Evolutionary conservation across 2,797 vertebrate genomes (phyloP), one percentile per base, ranked within the genome.

Genomic region (Holocentrus rufus): DNA sequence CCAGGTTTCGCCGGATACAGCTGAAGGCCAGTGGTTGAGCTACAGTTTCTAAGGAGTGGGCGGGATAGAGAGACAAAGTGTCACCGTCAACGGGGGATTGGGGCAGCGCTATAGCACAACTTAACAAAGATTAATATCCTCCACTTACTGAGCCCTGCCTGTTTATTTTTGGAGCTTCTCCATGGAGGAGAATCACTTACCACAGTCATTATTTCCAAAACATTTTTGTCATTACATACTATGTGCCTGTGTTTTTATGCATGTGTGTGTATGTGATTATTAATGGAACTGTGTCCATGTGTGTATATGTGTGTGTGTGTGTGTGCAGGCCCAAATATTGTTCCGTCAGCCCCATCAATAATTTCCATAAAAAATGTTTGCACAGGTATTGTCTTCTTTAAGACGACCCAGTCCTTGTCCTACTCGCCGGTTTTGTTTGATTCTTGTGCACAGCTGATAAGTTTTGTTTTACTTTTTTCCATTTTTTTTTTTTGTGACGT

Each of bases 71-170:
- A 72, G 55, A 66, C 65, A 60, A 18, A 23, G 66, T 72, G 56
- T 80, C 63, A 62, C 72, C 31, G 47, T 61, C 69, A 34, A 36
- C 46, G 54, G 72, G 72, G 73, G 53, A 71, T 23, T 36, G 64
- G 72, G 47, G 44, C 50, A 55, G 47, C 20, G 25, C 68, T 62
- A 68, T 36, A 56, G 65, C 68, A 69, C 55, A 74, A 30, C 31
- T 79, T 82, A 82, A 85, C 84, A 70, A 80, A 89, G 85, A 88
- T 87, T 75, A 86, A 90, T 89, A 70, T 84, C 76, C 17, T 77
- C 61, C 81, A 68, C 72, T 85, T 76, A 75, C 70, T 52, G 25
- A 54, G 31, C 31, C 54, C 46, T 34, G 47, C 55, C 61, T 79
- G 79, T 79, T 79, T 74, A 71, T 86, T 85, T 82, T 82, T 39